Evolutionary conservation across 2,113 vertebrate genomes (phyloP).

Genomic region (Malurus elegans): DNA sequence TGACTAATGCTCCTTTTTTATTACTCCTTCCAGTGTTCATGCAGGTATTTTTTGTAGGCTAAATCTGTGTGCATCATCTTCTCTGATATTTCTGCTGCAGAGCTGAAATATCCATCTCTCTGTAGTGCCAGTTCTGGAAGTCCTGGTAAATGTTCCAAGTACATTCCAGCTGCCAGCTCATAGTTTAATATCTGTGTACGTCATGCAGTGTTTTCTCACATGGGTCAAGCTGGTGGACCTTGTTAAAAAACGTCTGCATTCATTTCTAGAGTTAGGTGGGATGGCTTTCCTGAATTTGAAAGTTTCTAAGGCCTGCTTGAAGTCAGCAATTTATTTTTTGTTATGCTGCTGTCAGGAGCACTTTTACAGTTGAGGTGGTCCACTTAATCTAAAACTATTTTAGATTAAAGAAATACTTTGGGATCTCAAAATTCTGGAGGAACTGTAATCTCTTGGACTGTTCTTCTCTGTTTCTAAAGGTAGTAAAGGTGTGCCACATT

Average conservation of each 20-base stretch:
- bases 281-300: not conserved
- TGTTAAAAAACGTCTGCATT: accelerated
- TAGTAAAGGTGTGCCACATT: not conserved
- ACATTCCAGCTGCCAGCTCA: not conserved
- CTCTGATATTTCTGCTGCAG: not conserved
- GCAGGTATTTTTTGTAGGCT: not conserved
- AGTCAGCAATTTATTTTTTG: not conserved
- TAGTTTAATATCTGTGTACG: accelerated
- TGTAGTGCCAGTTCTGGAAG: not conserved
- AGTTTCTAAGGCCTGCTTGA: not conserved
- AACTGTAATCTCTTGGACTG: not conserved
- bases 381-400: not conserved
- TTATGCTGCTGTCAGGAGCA: not conserved
- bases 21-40: not conserved
- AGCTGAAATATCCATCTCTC: not conserved
- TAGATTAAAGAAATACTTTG: not conserved
- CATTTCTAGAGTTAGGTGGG: not conserved
- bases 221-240: not conserved
- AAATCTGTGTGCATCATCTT: not conserved
- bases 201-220: not conserved
- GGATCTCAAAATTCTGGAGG: not conserved
- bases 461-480: not conserved
- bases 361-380: not conserved
- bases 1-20: not conserved
- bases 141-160: not conserved